phyloP scores from a whole-genome alignment of 2,888 invertebrate genomes.

The Ptychoptera albimana region DNA sequence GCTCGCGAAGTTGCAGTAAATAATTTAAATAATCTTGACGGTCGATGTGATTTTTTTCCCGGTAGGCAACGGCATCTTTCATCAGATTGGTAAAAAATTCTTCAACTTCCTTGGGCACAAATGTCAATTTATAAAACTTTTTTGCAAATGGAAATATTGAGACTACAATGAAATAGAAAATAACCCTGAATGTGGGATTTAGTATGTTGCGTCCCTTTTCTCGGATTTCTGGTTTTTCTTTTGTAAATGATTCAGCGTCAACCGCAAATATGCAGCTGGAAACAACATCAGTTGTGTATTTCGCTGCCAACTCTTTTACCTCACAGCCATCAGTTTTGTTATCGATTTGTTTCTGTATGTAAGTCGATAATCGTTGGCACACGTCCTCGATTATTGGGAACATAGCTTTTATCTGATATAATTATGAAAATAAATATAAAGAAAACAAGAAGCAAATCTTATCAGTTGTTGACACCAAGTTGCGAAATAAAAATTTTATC shows the following conservation, averaged over 20 bases:
- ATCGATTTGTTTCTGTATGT: constrained; percentile 21
- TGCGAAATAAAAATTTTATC: too few species aligned
- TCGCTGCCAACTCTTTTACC: constrained; percentile 26
- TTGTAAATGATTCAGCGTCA: constrained; percentile 25
- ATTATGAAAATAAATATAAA: too few species aligned
- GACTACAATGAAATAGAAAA: constrained; percentile 14
- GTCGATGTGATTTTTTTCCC: constrained; percentile 15
- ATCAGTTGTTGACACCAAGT: too few species aligned
- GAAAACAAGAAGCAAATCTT: too few species aligned
- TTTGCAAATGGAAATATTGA: constrained; percentile 18
- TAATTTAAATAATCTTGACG: constrained; percentile 25
- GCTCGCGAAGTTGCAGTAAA: constrained; percentile 20
- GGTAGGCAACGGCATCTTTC: constrained; percentile 17
- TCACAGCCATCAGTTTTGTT: constrained; percentile 24
- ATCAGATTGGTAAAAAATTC: constrained; percentile 18
- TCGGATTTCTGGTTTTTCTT: constrained; percentile 17
- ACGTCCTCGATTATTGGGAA: constrained; percentile 32
- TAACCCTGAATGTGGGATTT: constrained; percentile 14
- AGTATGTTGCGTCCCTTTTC: constrained; percentile 19
- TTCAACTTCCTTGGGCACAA: constrained; percentile 40
- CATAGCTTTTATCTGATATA: constrained; percentile 32
- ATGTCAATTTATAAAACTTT: constrained; percentile 13
- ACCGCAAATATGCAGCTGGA: constrained; percentile 32
- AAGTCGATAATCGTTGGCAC: constrained; percentile 26
- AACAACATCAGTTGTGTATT: constrained; percentile 31